A percentile compares a stretch with the other conserved stretches of the same genome.
Evolutionary conservation across 2,113 vertebrate species (phyloP).

Genomic region (Platysteira castanea): DNA sequence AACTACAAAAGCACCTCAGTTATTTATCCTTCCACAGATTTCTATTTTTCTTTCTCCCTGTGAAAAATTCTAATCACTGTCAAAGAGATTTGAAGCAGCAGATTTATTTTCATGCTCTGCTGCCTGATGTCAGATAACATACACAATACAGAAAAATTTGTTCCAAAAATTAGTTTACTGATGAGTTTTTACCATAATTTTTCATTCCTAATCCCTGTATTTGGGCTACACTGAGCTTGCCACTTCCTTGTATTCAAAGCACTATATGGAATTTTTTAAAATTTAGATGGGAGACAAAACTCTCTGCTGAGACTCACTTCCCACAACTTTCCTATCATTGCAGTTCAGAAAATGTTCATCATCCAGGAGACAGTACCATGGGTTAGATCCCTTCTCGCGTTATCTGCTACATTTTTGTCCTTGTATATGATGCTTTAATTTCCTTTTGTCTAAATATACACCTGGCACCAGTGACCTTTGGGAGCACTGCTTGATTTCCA

Average conservation of each 20-base stretch:
- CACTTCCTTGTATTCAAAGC: neutral
- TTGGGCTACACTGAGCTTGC: neutral
- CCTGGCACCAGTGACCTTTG: neutral
- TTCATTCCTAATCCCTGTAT: neutral
- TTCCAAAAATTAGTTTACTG: constrained; percentile 38
- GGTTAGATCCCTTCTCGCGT: neutral
- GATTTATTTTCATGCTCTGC: constrained; percentile 11
- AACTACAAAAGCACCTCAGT: neutral
- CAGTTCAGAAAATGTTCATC: neutral
- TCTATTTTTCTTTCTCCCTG: neutral
- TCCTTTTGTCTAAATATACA: neutral
- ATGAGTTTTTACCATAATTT: constrained; percentile 13
- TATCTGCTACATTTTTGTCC: neutral
- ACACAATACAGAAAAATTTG: neutral
- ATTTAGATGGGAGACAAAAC: neutral
- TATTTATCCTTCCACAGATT: neutral
- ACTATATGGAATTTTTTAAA: neutral
- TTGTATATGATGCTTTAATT: neutral
- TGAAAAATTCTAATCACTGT: constrained; percentile 3
- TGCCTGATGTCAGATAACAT: constrained; percentile 36
- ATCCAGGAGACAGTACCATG: neutral
- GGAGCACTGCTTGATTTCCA: neutral
- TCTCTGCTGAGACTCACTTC: neutral
- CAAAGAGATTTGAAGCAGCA: constrained; percentile 7
- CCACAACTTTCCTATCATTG: neutral